A percentile compares a stretch with the other conserved stretches of the same genome.
phyloP scores from a whole-genome alignment of 2,113 vertebrate genomes.

The Antechinus flavipes region DNA sequence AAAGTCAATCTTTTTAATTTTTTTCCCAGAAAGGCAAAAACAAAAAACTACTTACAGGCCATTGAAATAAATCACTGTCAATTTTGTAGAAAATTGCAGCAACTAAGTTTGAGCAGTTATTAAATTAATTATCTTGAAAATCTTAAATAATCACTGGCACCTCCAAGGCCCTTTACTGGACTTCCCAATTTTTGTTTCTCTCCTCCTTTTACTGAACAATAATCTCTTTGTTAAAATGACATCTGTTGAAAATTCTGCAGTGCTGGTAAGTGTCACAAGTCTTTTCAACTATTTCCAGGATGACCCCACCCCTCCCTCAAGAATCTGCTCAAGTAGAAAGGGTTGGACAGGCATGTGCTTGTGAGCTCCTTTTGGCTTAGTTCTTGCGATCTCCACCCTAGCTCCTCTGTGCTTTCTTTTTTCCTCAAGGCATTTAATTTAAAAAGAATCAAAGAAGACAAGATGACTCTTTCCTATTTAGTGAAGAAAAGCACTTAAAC shows the following conservation, averaged over 20 bases:
- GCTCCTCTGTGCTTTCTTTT: conserved; percentile 46
- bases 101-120: conserved; percentile 40
- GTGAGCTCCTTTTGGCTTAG: conserved; percentile 49
- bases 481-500: conserved; percentile 51
- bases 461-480: conserved; percentile 56
- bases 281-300: conserved; percentile 60
- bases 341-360: conserved; percentile 48
- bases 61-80: conserved; percentile 62
- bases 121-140: conserved; percentile 67
- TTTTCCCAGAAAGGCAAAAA: conserved; percentile 50
- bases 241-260: neutral
- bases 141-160: conserved; percentile 8
- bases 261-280: conserved; percentile 57
- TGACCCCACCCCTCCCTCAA: conserved; percentile 57
- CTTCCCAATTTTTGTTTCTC: conserved; percentile 42
- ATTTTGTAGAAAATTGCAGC: conserved; percentile 48
- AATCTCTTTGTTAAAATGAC: conserved; percentile 51
- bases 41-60: conserved; percentile 21
- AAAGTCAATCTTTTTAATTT: neutral
- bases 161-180: neutral
- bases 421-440: conserved; percentile 74
- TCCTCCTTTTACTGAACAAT: conserved; percentile 6
- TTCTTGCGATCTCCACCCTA: conserved; percentile 25
- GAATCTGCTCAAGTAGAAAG: conserved; percentile 41
- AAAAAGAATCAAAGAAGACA: conserved; percentile 57